Conservation (phyloP, 2,888 invertebrate species). For the Callimorpha dominula region DNA sequence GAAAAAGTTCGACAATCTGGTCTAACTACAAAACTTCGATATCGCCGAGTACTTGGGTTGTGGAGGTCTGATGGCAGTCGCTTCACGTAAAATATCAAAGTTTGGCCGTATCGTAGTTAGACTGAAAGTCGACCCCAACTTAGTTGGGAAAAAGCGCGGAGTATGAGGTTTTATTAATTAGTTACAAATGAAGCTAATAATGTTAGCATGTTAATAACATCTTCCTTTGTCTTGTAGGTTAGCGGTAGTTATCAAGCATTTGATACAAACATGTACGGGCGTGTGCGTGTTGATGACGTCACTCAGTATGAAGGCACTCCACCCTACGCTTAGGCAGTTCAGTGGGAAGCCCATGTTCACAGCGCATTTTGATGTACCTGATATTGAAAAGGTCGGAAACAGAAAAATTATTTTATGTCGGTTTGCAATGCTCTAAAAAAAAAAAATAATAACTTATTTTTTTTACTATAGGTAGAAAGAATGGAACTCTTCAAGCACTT, state of each 20-base stretch:
- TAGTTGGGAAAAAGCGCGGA: too few species aligned
- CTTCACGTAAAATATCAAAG: too few species aligned
- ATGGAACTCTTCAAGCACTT: slow-evolving; percentile 88
- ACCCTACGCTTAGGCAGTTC: slow-evolving; percentile 72
- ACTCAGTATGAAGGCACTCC: slow-evolving; percentile 68
- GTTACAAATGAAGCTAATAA: too few species aligned
- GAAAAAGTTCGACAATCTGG: too few species aligned
- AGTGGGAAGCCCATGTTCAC: slow-evolving; percentile 78
- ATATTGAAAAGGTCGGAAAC: slow-evolving; percentile 70
- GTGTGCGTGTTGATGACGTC: slow-evolving; percentile 80
- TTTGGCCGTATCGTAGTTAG: too few species aligned
- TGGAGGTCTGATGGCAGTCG: too few species aligned
- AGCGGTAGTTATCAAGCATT: slow-evolving; percentile 73
- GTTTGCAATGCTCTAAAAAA: too few species aligned
- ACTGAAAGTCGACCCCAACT: too few species aligned
- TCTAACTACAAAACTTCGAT: too few species aligned
- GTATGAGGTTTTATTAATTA: too few species aligned
- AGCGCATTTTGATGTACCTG: slow-evolving; percentile 75
- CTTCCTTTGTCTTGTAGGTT: slow-evolving; percentile 57
- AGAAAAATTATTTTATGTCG: too few species aligned
- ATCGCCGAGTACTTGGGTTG: too few species aligned
- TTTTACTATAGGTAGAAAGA: slow-evolving; percentile 85
- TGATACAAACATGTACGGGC: slow-evolving; percentile 71
- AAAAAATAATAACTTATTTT: not conserved
- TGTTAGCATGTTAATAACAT: not conserved